Base-by-base conservation (phyloP, 2,797 vertebrate species). In the Pseudochirops corinnae region DNA sequence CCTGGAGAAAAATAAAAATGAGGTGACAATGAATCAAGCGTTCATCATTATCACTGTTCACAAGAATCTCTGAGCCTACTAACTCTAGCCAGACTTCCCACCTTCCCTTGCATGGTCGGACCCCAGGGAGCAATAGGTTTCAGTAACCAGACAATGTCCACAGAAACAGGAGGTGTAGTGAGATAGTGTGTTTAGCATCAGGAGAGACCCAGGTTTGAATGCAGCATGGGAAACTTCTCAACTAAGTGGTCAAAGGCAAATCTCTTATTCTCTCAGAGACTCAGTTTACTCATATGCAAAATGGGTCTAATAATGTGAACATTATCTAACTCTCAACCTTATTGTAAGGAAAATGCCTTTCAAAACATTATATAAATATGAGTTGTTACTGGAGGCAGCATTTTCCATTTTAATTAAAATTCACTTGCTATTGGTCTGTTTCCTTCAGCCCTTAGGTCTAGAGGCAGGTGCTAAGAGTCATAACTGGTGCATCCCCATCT, bases 401-500 rank as follows among this genome's bases (percentile, higher is more conserved):
- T 93, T 95, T 96, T 95, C 91, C 56, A 52, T 92, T 87, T 96
- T 92, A 92, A 93, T 93, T 96, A 96, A 93, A 96, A 97, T 96
- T 93, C 87, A 95, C 28, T 50, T 50, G 74, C 39, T 26, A 50
- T 28, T 26, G 39, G 74, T 87, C 21, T 87, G 24, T 87, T 87
- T 87, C 74, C 74, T 28, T 87, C 39, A 50, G 74, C 39, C 39
- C 33, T 87, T 50, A 50, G 39, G 24, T 21, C 39, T 9, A 52
- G 91, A 97, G 94, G 39, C 24, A 55, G 92, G 26, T 96, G 55
- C 55, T 95, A 94, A 94, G 91, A 87, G 21, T 31, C 92, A 93
- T 91, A 95, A 93, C 29, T 67, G 62, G 39, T 92, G 52, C 91
- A 58, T 52, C 55, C 3, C 55, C 91, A 53, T 74, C 9, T 92